Conservation (phyloP, 1,140 invertebrate genomes). For the Diuraphis noxia region DNA sequence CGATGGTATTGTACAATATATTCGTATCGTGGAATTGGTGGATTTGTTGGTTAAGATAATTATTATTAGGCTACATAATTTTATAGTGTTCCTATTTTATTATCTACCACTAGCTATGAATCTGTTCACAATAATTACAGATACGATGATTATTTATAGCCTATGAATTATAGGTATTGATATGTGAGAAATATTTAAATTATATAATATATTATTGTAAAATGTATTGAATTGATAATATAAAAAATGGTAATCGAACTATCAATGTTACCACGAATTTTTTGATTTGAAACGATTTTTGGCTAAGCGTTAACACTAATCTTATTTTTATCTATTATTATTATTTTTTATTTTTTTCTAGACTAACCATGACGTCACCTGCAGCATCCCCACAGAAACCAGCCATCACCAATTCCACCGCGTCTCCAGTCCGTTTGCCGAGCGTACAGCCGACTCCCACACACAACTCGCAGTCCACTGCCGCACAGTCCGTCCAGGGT, state of each 20-base stretch:
- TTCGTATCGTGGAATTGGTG: no score
- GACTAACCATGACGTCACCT: conserved; percentile 56
- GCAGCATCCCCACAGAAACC: conserved; percentile 57
- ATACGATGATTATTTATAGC: neutral
- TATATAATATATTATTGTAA: neutral
- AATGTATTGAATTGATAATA: neutral
- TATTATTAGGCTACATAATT: neutral
- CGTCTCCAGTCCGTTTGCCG: conserved; percentile 40
- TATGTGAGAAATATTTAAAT: neutral
- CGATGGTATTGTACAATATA: no score
- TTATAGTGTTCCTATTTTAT: neutral
- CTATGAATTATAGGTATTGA: neutral
- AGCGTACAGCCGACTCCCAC: conserved; percentile 44
- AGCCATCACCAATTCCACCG: conserved; percentile 28
- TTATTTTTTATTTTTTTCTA: neutral
- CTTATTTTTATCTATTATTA: neutral
- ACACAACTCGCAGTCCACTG: conserved; percentile 22
- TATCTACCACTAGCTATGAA: neutral
- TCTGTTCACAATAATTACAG: no score
- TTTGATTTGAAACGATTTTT: neutral
- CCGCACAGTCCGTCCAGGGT: conserved; percentile 30
- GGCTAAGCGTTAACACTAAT: neutral
- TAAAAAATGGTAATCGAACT: no score
- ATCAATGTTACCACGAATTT: neutral
- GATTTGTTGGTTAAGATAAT: no score